phyloP scores from a whole-genome alignment of 2,113 vertebrate species.

The Anser brachyrhynchus region DNA sequence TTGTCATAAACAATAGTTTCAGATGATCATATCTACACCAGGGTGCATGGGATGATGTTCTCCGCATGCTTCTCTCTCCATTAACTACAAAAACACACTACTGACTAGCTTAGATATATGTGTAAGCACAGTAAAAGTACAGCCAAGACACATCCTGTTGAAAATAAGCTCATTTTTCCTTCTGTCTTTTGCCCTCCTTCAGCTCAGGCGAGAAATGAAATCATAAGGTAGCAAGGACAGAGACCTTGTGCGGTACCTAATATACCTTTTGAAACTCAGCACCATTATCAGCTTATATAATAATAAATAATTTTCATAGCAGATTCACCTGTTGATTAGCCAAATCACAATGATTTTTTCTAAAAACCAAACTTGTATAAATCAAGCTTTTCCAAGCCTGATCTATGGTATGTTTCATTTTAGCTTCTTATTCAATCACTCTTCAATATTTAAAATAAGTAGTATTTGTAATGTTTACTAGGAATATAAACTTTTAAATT shows the following conservation, averaged over 20 bases:
- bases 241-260: background rate
- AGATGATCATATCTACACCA: background rate
- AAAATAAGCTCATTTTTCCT: background rate
- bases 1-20: background rate
- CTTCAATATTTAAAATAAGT: background rate
- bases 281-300: background rate
- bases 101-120: background rate
- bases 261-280: background rate
- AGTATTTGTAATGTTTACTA: background rate
- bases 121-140: background rate
- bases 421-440: background rate
- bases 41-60: background rate
- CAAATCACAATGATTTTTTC: background rate
- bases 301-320: background rate
- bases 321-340: background rate
- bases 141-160: background rate
- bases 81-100: background rate
- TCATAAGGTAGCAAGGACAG: background rate
- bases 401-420: background rate
- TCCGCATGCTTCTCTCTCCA: background rate
- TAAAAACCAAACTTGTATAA: background rate
- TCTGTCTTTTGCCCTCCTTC: rapidly evolving
- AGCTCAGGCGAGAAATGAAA: background rate
- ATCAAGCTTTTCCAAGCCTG: background rate
- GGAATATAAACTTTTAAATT: background rate